These are phyloP conservation scores for Drosophila gunungcola DNA, from an alignment of 1,140 invertebrate species.

Conservation along the genomic window DNA sequence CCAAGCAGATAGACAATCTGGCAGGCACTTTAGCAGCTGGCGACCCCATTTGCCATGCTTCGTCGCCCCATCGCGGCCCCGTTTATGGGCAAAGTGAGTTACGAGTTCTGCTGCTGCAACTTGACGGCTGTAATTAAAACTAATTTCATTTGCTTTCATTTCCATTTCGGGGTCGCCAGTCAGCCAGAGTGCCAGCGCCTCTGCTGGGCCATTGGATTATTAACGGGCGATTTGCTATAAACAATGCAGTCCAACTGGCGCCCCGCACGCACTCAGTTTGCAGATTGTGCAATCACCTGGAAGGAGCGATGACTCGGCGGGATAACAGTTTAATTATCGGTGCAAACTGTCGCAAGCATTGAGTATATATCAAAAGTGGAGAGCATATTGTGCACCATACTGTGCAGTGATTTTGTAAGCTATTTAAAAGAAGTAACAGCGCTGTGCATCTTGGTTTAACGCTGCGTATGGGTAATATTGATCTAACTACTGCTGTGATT, in stretches of 20 bases:
- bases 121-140: slow-evolving; percentile 81
- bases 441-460: too few species aligned
- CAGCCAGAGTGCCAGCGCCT: slow-evolving; percentile 1
- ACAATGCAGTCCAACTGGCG: slow-evolving; percentile 53
- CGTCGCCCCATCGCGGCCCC: slow-evolving; percentile 44
- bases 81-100: slow-evolving; percentile 78
- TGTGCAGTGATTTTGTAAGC: slow-evolving; percentile 7
- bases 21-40: slow-evolving; percentile 63
- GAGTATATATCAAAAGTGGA: slow-evolving; percentile 12
- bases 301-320: slow-evolving; percentile 21
- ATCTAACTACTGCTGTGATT: slow-evolving; percentile 48
- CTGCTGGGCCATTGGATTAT: slow-evolving; percentile 47
- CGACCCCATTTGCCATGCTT: slow-evolving; percentile 69
- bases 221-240: slow-evolving; percentile 61
- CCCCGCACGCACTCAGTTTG: slow-evolving; percentile 52
- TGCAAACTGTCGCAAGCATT: neutral
- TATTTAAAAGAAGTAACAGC: neutral
- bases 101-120: slow-evolving; percentile 74
- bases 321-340: slow-evolving; percentile 28
- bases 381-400: slow-evolving; percentile 14
- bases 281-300: slow-evolving; percentile 49
- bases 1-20: slow-evolving; percentile 59
- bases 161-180: slow-evolving; percentile 28
- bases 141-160: slow-evolving; percentile 80
- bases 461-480: slow-evolving; percentile 13